phyloP scores from a whole-genome alignment of 2,113 vertebrate genomes.

The Pluvialis apricaria region DNA sequence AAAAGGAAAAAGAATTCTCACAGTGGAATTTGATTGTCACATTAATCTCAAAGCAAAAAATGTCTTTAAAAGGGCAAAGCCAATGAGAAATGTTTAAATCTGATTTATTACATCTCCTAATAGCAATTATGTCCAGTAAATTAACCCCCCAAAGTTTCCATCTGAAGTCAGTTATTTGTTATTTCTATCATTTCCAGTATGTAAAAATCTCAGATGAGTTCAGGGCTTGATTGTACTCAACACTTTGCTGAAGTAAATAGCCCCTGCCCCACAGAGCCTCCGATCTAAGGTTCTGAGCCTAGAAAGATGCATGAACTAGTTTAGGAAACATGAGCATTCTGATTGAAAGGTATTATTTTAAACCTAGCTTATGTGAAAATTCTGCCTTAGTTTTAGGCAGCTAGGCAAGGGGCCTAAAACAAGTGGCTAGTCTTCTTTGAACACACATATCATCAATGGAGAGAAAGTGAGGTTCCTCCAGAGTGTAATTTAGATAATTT shows the following conservation, averaged over 20 bases:
- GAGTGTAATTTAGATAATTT: not conserved
- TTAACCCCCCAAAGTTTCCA: constrained; percentile 20
- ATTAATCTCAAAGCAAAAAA: constrained; percentile 61
- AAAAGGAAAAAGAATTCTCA: constrained; percentile 36
- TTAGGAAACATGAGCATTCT: not conserved
- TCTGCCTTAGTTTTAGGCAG: not conserved
- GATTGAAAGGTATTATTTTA: not conserved
- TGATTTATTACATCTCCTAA: constrained; percentile 48
- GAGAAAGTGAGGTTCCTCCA: not conserved
- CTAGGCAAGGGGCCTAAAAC: not conserved
- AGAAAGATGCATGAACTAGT: not conserved
- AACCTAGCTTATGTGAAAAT: not conserved
- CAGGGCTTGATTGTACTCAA: not conserved
- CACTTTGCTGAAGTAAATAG: not conserved
- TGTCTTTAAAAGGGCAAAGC: constrained; percentile 33
- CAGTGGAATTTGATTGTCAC: constrained; percentile 42
- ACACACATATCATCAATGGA: not conserved
- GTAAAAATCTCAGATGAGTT: not conserved
- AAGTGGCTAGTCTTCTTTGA: not conserved
- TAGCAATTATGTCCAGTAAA: constrained; percentile 35
- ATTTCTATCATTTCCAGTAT: not conserved
- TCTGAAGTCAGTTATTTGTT: not conserved
- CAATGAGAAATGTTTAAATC: constrained; percentile 30
- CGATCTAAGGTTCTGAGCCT: not conserved
- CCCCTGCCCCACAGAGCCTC: not conserved